Evolutionary conservation across 2,113 vertebrate genomes (phyloP).

Genomic region (Heteronetta atricapilla): DNA sequence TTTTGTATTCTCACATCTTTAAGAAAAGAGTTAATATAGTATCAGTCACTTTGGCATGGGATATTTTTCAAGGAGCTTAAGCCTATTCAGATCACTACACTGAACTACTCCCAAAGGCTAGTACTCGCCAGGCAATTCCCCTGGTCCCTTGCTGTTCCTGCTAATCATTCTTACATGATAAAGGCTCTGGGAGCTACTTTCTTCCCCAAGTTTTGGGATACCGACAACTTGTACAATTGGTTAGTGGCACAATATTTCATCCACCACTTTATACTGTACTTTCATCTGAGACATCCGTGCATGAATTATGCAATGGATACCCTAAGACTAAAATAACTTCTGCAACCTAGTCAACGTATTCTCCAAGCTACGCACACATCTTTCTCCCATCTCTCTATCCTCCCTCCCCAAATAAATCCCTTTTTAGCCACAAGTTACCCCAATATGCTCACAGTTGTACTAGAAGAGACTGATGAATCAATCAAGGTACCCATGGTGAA

Average conservation of each 20-base stretch:
- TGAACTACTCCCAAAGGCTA: constrained; percentile 24
- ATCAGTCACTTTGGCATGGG: constrained; percentile 27
- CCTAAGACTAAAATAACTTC: constrained; percentile 13
- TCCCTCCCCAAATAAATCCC: background rate
- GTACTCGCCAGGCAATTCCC: background rate
- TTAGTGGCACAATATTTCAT: background rate
- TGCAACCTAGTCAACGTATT: background rate
- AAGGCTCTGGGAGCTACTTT: constrained; percentile 70
- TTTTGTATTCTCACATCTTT: background rate
- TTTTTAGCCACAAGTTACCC: constrained; percentile 27
- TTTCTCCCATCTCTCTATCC: background rate
- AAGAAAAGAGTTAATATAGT: background rate
- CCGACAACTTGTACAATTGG: constrained; percentile 36
- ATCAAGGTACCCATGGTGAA: constrained; percentile 59
- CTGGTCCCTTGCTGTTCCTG: background rate
- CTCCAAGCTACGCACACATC: background rate
- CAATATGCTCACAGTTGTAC: constrained; percentile 44
- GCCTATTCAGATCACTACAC: background rate
- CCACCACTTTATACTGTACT: constrained; percentile 6
- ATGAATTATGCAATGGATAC: background rate
- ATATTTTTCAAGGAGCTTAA: background rate
- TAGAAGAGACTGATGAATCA: constrained; percentile 51
- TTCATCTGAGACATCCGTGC: background rate
- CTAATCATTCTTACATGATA: background rate
- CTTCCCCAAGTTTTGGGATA: constrained; percentile 66